These are phyloP conservation scores for Sula dactylatra DNA, from an alignment of 2,113 vertebrate genomes.

Conservation along the genomic window DNA sequence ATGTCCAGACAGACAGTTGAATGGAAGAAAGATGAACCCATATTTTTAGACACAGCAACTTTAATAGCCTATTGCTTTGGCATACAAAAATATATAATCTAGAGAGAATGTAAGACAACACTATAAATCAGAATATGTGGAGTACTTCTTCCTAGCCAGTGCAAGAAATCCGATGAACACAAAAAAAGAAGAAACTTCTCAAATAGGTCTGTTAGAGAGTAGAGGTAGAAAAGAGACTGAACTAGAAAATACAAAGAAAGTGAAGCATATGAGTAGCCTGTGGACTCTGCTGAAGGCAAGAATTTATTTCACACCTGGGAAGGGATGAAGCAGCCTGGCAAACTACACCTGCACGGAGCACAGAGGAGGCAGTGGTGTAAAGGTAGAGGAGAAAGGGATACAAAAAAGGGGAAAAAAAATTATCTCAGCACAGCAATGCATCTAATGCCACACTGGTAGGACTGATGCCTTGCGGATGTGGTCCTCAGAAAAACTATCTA, in stretches of 20 bases:
- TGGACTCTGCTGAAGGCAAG: not conserved
- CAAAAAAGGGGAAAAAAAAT: not conserved
- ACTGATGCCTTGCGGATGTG: not conserved
- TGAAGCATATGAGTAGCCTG: not conserved
- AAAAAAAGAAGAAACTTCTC: not conserved
- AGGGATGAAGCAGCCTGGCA: not conserved
- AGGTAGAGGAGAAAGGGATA: not conserved
- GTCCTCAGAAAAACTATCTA: not conserved
- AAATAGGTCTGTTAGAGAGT: not conserved
- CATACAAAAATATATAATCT: not conserved
- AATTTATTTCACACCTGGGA: not conserved
- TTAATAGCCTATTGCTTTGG: conserved; percentile 2
- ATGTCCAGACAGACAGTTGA: not conserved
- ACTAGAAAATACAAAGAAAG: not conserved
- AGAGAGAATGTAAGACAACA: not conserved
- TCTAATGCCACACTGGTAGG: not conserved
- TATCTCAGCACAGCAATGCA: not conserved
- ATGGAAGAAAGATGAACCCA: not conserved
- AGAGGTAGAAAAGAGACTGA: not conserved
- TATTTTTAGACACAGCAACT: not conserved
- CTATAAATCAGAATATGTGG: not conserved
- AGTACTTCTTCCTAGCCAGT: not conserved
- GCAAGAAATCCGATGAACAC: not conserved
- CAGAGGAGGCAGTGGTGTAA: not conserved
- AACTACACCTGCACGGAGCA: not conserved